A percentile compares a stretch with the other conserved stretches of the same genome.
Conservation (phyloP, 1,140 invertebrate species). For the Meloidogyne hapla region DNA sequence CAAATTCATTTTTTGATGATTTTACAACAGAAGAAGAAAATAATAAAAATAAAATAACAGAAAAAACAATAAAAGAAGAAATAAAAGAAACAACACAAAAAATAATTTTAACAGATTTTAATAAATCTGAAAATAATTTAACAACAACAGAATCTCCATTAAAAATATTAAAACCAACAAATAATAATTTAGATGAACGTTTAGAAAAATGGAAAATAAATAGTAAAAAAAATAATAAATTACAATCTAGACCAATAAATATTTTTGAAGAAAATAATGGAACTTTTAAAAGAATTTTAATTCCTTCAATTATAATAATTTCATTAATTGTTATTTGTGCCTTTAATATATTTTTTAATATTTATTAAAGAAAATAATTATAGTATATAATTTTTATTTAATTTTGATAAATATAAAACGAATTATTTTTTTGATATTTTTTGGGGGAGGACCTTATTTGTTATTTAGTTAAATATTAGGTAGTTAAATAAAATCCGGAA, state of each 20-base stretch:
- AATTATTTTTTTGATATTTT: neutral
- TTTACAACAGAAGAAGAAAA: neutral
- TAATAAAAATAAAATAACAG: neutral
- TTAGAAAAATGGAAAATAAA: conserved; percentile 24
- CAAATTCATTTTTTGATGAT: neutral
- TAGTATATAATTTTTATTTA: neutral
- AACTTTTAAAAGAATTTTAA: neutral
- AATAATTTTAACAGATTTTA: neutral
- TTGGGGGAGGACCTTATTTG: too few relatives aligned
- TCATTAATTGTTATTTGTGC: neutral
- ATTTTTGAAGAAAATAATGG: neutral
- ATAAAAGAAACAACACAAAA: neutral
- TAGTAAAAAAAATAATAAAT: conserved; percentile 1
- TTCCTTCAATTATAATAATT: neutral
- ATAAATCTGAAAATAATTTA: neutral
- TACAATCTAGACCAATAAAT: too few relatives aligned
- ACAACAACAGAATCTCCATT: conserved; percentile 2
- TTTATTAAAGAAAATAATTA: too few relatives aligned
- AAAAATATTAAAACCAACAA: neutral
- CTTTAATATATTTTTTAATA: neutral
- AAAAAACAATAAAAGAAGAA: neutral
- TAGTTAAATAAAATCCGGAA: too few relatives aligned
- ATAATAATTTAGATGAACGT: neutral
- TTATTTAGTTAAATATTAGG: too few relatives aligned
- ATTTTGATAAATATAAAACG: neutral